Evolutionary conservation across 2,797 vertebrate genomes (phyloP), one percentile per base, ranked within the genome.

Genomic region (Remorina albescens): DNA sequence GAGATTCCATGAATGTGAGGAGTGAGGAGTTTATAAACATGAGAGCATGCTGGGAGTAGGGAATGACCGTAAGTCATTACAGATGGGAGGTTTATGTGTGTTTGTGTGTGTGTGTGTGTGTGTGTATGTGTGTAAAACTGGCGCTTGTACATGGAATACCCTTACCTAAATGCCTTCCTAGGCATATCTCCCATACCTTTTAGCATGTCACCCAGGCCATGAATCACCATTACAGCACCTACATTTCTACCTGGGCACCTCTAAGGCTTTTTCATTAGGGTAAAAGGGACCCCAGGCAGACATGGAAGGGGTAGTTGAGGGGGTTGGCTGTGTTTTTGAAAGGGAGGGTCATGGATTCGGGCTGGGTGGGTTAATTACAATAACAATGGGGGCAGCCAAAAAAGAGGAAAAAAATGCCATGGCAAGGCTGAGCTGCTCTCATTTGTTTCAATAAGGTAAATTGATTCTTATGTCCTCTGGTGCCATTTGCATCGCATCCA

Each of bases 371-470:
- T 92, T 93, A 92, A 95, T 94, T 93, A 93, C 88, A 90, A 93
- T 94, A 92, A 93, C 91, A 94, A 88, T 85, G 77, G 82, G 88
- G 84, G 87, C 36, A 60, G 80, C 86, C 83, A 85, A 86, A 90
- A 86, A 86, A 88, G 82, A 78, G 75, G 44, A 71, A 77, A 53
- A 57, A 51, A 51, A 44, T 37, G 39, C 82, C 54, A 85, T 83
- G 89, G 86, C 86, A 81, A 74, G 71, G 86, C 85, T 66, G 85
- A 89, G 84, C 84, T 65, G 76, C 87, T 88, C 93, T 94, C 92
- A 93, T 95, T 94, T 94, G 90, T 95, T 95, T 94, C 92, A 93
- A 93, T 94, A 94, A 94, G 86, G 81, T 92, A 92, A 95, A 94
- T 94, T 94, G 93, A 94, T 94, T 94, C 89, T 78, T 47, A 80